Conservation (phyloP, 2,888 invertebrate species). For the Phengaris arion region DNA sequence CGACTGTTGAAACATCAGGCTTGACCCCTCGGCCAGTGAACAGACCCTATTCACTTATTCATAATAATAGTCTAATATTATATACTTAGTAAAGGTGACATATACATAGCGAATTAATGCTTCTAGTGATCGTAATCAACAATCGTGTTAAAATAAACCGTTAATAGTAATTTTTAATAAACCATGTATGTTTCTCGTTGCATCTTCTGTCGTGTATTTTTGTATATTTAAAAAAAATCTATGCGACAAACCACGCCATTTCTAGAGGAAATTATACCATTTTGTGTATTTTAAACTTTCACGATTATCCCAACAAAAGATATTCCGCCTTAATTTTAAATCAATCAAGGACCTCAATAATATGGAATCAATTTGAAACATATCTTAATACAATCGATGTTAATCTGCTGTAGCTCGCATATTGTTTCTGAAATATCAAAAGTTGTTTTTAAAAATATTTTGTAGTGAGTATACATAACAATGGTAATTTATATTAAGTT, state of each 20-base stretch:
- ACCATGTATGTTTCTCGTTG: slow-evolving; percentile 25
- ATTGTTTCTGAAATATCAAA: slow-evolving; percentile 15
- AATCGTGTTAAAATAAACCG: background rate
- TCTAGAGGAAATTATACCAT: background rate
- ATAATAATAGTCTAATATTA: slow-evolving; percentile 18
- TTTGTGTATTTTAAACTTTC: slow-evolving; percentile 10
- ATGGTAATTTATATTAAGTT: slow-evolving; percentile 15
- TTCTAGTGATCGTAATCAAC: background rate
- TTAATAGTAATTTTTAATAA: background rate
- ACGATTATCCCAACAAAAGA: background rate
- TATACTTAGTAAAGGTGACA: background rate
- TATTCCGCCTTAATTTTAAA: slow-evolving; percentile 28
- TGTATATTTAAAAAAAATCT: slow-evolving; percentile 11
- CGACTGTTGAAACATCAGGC: background rate
- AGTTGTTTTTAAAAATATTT: slow-evolving; percentile 19
- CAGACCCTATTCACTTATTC: slow-evolving; percentile 13
- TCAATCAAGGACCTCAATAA: slow-evolving; percentile 17
- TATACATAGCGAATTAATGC: background rate
- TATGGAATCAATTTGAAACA: slow-evolving; percentile 31
- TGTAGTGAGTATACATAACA: slow-evolving; percentile 15
- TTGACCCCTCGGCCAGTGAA: background rate
- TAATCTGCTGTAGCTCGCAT: slow-evolving; percentile 1
- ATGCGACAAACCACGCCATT: background rate
- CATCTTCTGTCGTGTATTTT: slow-evolving; percentile 22
- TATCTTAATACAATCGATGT: slow-evolving; percentile 38